A percentile compares a stretch with the other conserved stretches of the same genome.
Evolutionary conservation across 2,888 invertebrate genomes (phyloP).

Genomic region (Ellobium chinense): DNA sequence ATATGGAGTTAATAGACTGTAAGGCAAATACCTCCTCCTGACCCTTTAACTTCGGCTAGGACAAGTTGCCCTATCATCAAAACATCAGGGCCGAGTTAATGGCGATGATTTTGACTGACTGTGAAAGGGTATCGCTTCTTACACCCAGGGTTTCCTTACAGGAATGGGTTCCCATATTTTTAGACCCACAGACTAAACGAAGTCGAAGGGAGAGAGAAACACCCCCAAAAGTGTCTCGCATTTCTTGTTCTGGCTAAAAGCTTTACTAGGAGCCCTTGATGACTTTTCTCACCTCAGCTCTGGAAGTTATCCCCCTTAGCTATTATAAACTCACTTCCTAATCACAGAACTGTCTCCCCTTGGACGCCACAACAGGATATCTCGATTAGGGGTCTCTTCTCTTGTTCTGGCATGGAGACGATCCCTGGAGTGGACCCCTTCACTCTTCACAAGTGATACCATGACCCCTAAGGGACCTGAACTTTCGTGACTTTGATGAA

Average conservation of each 20-base stretch:
- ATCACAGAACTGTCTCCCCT: not conserved
- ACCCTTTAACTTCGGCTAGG: too few relatives aligned
- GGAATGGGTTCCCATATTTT: too few relatives aligned
- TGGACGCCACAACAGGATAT: not conserved
- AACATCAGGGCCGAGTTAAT: too few relatives aligned
- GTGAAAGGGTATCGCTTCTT: too few relatives aligned
- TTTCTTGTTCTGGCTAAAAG: not conserved
- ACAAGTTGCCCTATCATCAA: too few relatives aligned
- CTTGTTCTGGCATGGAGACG: not conserved
- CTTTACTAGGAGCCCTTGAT: not conserved
- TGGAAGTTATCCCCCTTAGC: not conserved
- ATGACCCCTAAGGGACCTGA: not conserved
- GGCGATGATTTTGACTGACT: too few relatives aligned
- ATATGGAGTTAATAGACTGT: too few relatives aligned
- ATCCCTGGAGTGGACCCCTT: not conserved
- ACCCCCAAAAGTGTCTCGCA: too few relatives aligned
- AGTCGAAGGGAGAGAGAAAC: too few relatives aligned
- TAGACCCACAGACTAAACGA: too few relatives aligned
- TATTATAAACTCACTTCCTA: not conserved
- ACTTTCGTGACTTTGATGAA: slow-evolving; percentile 9
- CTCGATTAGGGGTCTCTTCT: not conserved
- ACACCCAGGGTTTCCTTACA: too few relatives aligned
- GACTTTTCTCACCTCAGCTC: slow-evolving; percentile 14
- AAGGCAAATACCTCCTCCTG: too few relatives aligned
- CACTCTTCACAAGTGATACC: not conserved